Percentiles rank a stretch among this genome's conserved stretches.
phyloP scores from a whole-genome alignment of 2,113 vertebrate species.

The Pomatorhinus ruficollis region DNA sequence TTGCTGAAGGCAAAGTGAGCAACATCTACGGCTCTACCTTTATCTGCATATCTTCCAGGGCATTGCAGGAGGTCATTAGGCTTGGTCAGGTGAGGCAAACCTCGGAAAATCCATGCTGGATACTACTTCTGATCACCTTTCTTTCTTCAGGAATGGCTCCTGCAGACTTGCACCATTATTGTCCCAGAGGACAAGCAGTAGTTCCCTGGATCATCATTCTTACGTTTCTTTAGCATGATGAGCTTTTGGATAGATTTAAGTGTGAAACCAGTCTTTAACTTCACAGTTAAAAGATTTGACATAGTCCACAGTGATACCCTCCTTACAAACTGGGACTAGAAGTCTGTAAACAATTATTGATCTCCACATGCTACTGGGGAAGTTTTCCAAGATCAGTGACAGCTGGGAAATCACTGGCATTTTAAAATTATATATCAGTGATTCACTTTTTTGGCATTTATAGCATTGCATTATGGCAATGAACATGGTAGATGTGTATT shows the following conservation, averaged over 20 bases:
- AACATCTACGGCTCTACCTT: not conserved
- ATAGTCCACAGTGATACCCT: constrained; percentile 1
- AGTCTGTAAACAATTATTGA: constrained; percentile 60
- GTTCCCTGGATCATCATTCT: not conserved
- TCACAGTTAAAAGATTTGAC: constrained; percentile 23
- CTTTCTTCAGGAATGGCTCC: not conserved
- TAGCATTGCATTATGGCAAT: constrained; percentile 22
- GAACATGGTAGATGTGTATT: not conserved
- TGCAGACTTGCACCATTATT: not conserved
- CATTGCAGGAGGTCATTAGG: not conserved
- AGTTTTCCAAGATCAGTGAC: constrained; percentile 60
- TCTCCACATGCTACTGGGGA: constrained; percentile 58
- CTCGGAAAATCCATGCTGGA: not conserved
- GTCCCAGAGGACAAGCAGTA: not conserved
- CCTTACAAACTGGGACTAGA: constrained; percentile 25
- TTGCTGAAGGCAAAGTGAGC: not conserved
- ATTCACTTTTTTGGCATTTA: constrained; percentile 53
- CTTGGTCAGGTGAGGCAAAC: not conserved
- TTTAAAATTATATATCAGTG: constrained; percentile 54
- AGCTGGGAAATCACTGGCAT: constrained; percentile 61
- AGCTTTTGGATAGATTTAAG: not conserved
- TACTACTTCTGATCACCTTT: not conserved
- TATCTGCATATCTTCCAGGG: not conserved
- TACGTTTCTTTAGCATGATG: not conserved
- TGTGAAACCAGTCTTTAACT: not conserved